A percentile compares a stretch with the other conserved stretches of the same genome.
Evolutionary conservation across 2,113 vertebrate genomes (phyloP).

Genomic region (Petromus typicus): DNA sequence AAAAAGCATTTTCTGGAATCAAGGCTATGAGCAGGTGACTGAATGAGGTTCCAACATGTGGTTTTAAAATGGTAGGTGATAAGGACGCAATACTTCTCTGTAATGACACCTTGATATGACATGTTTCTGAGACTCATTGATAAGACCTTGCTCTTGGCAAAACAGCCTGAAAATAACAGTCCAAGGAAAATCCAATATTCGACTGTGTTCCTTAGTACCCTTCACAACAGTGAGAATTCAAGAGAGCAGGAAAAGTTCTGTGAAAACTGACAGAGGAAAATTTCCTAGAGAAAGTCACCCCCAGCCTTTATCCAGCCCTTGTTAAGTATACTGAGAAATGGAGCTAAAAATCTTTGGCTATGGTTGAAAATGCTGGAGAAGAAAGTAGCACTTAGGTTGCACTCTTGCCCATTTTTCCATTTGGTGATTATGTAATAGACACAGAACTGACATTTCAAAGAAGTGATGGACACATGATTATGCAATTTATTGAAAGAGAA

Average conservation of each 20-base stretch:
- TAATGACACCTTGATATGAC: background rate
- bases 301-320: background rate
- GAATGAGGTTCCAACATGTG: background rate
- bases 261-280: background rate
- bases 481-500: background rate
- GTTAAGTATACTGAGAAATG: background rate
- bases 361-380: background rate
- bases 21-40: background rate
- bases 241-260: background rate
- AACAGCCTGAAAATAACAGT: background rate
- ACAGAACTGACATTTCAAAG: constrained; percentile 2
- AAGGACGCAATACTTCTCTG: background rate
- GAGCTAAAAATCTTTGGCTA: background rate
- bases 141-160: background rate
- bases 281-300: background rate
- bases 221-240: background rate
- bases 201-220: background rate
- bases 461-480: background rate
- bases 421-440: background rate
- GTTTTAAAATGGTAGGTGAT: background rate
- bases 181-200: background rate
- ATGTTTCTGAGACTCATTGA: background rate
- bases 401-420: constrained; percentile 35
- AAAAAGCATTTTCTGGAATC: background rate
- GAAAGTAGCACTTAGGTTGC: background rate